These are phyloP conservation scores for Aethes cnicana DNA, from an alignment of 2,888 invertebrate genomes.

Conservation along the genomic window DNA sequence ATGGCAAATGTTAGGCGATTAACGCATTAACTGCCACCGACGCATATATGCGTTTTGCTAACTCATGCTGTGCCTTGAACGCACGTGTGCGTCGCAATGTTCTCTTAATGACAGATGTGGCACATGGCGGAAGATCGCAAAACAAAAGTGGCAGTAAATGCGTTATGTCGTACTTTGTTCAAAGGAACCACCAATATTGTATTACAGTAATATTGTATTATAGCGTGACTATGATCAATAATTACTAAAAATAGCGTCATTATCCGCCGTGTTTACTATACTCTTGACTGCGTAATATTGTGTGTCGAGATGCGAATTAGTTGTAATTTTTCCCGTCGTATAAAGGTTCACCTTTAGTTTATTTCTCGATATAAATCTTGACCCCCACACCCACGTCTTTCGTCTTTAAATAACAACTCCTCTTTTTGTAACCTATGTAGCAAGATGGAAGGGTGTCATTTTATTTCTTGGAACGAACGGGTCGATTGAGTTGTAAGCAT, in stretches of 20 bases:
- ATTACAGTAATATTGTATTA: too few species aligned
- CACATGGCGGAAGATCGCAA: too few species aligned
- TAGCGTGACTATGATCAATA: not conserved
- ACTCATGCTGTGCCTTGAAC: too few species aligned
- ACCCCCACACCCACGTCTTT: slow-evolving; percentile 1
- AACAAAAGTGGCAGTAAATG: too few species aligned
- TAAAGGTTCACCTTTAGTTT: too few species aligned
- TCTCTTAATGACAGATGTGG: too few species aligned
- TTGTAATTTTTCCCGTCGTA: slow-evolving; percentile 17
- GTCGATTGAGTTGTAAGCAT: not conserved
- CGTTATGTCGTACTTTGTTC: too few species aligned
- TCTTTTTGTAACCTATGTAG: slow-evolving; percentile 17
- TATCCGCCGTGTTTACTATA: slow-evolving; percentile 2
- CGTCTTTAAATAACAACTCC: slow-evolving; percentile 15
- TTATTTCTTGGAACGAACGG: not conserved
- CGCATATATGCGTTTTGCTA: too few species aligned
- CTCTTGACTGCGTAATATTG: slow-evolving; percentile 6
- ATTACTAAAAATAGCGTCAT: slow-evolving; percentile 8
- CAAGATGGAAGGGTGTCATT: slow-evolving; percentile 17
- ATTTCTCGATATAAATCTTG: slow-evolving; percentile 19
- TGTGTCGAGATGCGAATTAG: slow-evolving; percentile 6
- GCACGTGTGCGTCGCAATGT: too few species aligned
- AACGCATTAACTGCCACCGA: too few species aligned
- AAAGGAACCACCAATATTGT: too few species aligned
- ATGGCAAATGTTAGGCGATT: slow-evolving; percentile 14